These are phyloP conservation scores for Trichoplusia ni DNA, from an alignment of 1,140 invertebrate species.

Conservation along the genomic window DNA sequence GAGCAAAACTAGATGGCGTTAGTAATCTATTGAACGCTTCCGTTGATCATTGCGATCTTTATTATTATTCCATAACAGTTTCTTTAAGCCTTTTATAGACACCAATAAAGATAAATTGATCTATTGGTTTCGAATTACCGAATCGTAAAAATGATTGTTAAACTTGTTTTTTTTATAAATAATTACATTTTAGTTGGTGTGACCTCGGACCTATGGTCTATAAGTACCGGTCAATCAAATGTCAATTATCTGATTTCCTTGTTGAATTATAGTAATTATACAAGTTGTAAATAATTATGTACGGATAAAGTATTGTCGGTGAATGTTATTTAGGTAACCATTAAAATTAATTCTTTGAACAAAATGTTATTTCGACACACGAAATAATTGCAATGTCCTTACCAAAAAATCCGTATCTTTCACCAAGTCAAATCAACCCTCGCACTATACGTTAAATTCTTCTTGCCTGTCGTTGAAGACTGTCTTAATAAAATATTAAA, in stretches of 20 bases:
- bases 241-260: constrained; percentile 23
- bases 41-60: constrained; percentile 1
- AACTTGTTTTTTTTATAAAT: constrained; percentile 23
- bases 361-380: too few relatives aligned
- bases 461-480: too few relatives aligned
- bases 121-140: constrained; percentile 6
- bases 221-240: constrained; percentile 23
- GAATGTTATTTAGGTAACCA: too few relatives aligned
- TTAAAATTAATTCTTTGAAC: too few relatives aligned
- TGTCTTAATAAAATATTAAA: too few relatives aligned
- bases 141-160: constrained; percentile 15
- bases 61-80: constrained; percentile 8
- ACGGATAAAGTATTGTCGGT: neutral
- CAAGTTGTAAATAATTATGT: neutral
- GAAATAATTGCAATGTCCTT: too few relatives aligned
- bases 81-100: constrained; percentile 9
- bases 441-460: too few relatives aligned
- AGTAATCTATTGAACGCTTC: neutral
- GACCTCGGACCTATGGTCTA: constrained; percentile 15
- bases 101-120: constrained; percentile 16
- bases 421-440: too few relatives aligned
- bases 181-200: constrained; percentile 17
- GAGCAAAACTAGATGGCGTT: constrained; percentile 44
- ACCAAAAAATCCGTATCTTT: too few relatives aligned
- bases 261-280: constrained; percentile 23